Conservation (phyloP, 2,113 vertebrate species). For the Embiotoca jacksoni region DNA sequence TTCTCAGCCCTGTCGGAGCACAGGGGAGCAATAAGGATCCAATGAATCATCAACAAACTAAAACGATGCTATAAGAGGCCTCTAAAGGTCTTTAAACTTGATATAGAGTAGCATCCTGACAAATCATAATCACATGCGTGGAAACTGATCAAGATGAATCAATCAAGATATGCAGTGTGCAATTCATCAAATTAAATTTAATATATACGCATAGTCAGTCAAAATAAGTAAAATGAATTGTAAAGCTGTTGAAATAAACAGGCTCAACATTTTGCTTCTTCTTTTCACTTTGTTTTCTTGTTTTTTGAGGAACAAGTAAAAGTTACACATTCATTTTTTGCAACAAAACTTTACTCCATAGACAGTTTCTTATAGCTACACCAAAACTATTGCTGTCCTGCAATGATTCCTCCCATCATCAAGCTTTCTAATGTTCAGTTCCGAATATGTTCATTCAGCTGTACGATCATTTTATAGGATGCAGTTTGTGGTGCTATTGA, state of each 20-base stretch:
- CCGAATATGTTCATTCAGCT: too few species aligned
- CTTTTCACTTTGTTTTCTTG: background rate
- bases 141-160: conserved; percentile 24
- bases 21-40: background rate
- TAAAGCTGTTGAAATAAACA: background rate
- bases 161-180: background rate
- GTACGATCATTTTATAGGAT: too few species aligned
- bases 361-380: background rate
- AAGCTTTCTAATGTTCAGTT: too few species aligned
- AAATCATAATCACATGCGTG: background rate
- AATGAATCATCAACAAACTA: conserved; percentile 21
- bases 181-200: conserved; percentile 1
- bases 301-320: background rate
- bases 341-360: background rate
- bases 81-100: background rate
- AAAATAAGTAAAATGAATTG: background rate
- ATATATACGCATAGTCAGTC: background rate
- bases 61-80: background rate
- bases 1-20: background rate
- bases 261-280: background rate
- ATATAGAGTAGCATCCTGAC: background rate
- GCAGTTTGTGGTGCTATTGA: too few species aligned
- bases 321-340: background rate
- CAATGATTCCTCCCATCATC: too few species aligned
- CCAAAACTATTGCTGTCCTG: background rate